Conservation (phyloP, 2,797 vertebrate species). For the Gila robusta region DNA sequence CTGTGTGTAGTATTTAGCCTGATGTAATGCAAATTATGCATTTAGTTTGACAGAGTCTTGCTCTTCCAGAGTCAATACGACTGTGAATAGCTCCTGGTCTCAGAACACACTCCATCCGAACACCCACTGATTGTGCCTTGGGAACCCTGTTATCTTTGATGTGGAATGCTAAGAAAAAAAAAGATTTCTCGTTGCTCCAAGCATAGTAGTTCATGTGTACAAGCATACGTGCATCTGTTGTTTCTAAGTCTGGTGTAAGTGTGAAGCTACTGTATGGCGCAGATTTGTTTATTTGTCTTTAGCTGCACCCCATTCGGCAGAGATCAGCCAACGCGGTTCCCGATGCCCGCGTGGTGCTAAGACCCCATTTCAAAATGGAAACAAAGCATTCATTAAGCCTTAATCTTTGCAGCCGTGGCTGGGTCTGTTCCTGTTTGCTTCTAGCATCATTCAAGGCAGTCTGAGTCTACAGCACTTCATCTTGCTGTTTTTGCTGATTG, state of each 20-base stretch:
- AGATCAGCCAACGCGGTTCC: background rate
- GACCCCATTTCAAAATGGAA: constrained; percentile 18
- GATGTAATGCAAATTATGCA: constrained; percentile 23
- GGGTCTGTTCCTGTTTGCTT: constrained; percentile 43
- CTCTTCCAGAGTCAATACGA: constrained; percentile 19
- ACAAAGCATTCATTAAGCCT: constrained; percentile 59
- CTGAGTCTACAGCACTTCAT: constrained; percentile 31
- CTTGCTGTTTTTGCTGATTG: constrained; percentile 40
- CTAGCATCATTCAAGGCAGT: constrained; percentile 41
- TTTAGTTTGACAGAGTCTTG: constrained; percentile 36
- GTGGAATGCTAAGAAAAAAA: background rate
- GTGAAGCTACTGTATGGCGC: background rate
- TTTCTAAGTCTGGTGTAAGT: background rate
- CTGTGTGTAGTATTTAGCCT: constrained; percentile 1
- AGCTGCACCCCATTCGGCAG: background rate
- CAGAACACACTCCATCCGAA: background rate
- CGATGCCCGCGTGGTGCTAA: background rate
- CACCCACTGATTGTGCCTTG: background rate
- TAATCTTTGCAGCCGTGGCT: constrained; percentile 57
- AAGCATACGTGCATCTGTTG: background rate
- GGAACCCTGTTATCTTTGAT: constrained; percentile 34
- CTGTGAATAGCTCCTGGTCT: constrained; percentile 31
- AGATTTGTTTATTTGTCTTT: constrained; percentile 27
- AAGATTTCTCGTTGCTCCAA: constrained; percentile 22
- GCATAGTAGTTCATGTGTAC: background rate